Base-by-base conservation (phyloP, 2,797 vertebrate species). In the Melanotaenia boesemani region DNA sequence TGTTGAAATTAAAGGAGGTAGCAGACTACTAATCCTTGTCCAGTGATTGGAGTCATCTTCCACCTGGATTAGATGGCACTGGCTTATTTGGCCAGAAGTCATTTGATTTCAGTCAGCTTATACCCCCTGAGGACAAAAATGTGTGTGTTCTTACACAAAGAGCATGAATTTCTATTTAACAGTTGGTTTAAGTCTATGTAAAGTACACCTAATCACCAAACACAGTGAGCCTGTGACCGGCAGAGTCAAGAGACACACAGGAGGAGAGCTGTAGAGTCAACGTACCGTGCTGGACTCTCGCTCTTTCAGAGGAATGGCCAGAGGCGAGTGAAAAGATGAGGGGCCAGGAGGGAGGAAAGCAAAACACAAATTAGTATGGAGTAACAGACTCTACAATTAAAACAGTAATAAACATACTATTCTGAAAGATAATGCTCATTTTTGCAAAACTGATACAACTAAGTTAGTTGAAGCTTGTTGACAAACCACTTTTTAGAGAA, bases 221-320 rank as follows among this genome's bases (percentile, higher is more conserved):
- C 81, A 81, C 66, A 68, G 76, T 1, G 63, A 77, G 72, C 74
- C 67, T 39, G 56, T 73, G 71, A 68, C 22, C 69, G n/a, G 76
- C 80, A 85, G 77, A 82, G 84, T 81, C 74, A 77, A 77, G 76
- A 84, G 46, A 82, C 66, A 79, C 37, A 74, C 26, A 70, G 72
- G 59, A 78, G 11, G 74, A 64, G 81, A 76, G 57, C 30, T 34
- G 67, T 28, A 69, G 69, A 63, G 80, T 86, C 67, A 85, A 95
- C 95, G 93, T 94, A 99, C 97, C 93, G 96, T 95, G 58, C 97
- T 97, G 4, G 97, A 97, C 87, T 98, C 97, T 62, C 97, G 95
- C 88, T 99, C 97, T 99, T 94, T 94, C 76, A 90, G 87, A 11
- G 86, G 87, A 59, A 91, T 67, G 57, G 72, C 82, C 85, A 91